Percentiles rank a stretch among this genome's conserved stretches.
These are phyloP conservation scores for Drosophila buzzatii DNA, from an alignment of 2,888 invertebrate genomes.

Conservation along the genomic window DNA sequence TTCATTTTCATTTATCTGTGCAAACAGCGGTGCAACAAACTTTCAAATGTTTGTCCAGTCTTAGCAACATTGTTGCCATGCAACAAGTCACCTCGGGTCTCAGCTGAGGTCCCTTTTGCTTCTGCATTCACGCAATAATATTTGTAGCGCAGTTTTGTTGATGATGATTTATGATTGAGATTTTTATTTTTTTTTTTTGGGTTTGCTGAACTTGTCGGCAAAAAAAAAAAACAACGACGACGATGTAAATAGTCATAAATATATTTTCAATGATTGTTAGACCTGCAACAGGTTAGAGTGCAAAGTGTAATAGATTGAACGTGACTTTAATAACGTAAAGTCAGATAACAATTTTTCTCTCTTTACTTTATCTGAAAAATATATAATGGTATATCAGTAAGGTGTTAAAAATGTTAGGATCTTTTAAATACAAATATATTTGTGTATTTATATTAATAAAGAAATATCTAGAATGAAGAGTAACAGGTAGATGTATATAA, in stretches of 20 bases:
- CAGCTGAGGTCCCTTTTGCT: slow-evolving; percentile 5
- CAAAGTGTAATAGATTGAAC: slow-evolving; percentile 23
- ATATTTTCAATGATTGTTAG: slow-evolving; percentile 27
- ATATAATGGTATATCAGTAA: not conserved
- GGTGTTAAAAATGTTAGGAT: not conserved
- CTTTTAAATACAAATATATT: not conserved
- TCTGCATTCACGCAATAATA: slow-evolving; percentile 56
- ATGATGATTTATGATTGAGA: slow-evolving; percentile 63
- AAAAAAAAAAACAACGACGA: slow-evolving; percentile 25
- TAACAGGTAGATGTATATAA: not conserved
- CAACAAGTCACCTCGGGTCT: slow-evolving; percentile 15
- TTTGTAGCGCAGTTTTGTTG: slow-evolving; percentile 46
- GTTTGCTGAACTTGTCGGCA: slow-evolving; percentile 48
- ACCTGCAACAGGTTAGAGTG: slow-evolving; percentile 61
- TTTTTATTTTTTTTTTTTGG: not conserved
- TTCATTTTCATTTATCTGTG: slow-evolving; percentile 61
- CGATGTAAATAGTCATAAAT: slow-evolving; percentile 54
- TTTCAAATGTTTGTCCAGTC: slow-evolving; percentile 75
- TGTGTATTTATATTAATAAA: not conserved
- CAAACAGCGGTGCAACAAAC: slow-evolving; percentile 68
- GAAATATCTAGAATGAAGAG: not conserved
- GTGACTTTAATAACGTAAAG: slow-evolving; percentile 16
- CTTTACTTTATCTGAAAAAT: not conserved
- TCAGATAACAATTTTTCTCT: not conserved
- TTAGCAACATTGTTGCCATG: slow-evolving; percentile 79